A percentile compares a stretch with the other conserved stretches of the same genome.
phyloP scores from a whole-genome alignment of 2,888 invertebrate species.

The Sinelater perroti region DNA sequence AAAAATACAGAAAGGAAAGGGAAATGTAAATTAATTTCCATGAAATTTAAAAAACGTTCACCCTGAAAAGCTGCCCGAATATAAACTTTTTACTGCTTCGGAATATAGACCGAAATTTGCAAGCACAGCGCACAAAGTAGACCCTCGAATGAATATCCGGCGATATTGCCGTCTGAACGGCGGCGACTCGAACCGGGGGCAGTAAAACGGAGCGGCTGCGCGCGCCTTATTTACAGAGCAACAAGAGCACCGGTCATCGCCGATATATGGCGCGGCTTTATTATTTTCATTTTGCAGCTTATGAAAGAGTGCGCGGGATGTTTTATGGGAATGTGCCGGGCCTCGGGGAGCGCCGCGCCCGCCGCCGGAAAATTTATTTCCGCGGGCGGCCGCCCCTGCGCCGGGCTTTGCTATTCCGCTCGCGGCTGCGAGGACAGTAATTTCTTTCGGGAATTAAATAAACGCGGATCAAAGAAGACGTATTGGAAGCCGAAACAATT shows the following conservation, averaged over 20 bases:
- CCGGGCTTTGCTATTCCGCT: not conserved
- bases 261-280: constrained; percentile 48
- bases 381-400: not conserved
- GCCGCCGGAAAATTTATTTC: constrained; percentile 20
- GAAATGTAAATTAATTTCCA: no score
- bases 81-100: no score
- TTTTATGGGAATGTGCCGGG: constrained; percentile 43
- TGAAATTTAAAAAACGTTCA: no score
- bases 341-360: constrained; percentile 12
- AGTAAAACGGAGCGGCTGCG: not conserved
- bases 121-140: no score
- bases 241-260: constrained; percentile 42
- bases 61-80: no score
- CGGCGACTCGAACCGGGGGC: not conserved
- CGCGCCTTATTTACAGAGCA: constrained; percentile 33
- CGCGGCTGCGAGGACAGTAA: not conserved
- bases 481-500: no score
- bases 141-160: no score
- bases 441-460: constrained; percentile 2
- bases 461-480: not conserved
- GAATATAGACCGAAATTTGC: no score
- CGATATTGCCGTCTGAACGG: constrained; percentile 1
- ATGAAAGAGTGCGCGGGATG: constrained; percentile 48
- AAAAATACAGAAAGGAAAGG: no score
- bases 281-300: constrained; percentile 52